Evolutionary conservation across 1,140 invertebrate species (phyloP).

Genomic region (Holotrichia oblita): DNA sequence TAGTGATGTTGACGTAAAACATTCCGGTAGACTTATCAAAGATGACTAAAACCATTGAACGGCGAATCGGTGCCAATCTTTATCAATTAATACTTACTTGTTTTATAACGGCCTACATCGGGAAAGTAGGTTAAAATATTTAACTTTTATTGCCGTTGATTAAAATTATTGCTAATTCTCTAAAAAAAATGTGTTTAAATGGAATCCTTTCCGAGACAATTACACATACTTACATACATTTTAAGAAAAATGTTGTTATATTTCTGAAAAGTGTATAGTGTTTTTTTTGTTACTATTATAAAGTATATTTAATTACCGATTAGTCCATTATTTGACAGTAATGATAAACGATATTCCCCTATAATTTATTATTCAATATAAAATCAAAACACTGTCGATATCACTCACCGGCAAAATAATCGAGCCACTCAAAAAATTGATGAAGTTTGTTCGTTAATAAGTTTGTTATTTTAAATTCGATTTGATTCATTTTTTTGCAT

Average conservation of each 20-base stretch:
- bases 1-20: not conserved
- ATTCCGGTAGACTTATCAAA: not conserved
- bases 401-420: no score
- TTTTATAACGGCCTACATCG: not conserved
- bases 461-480: no score
- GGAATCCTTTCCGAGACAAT: not conserved
- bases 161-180: not conserved
- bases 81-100: not conserved
- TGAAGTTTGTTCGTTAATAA: no score
- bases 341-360: no score
- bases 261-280: no score
- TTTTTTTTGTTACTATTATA: no score
- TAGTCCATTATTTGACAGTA: no score
- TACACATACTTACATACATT: not conserved
- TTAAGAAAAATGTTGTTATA: not conserved
- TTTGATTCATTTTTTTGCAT: no score
- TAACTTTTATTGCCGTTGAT: not conserved
- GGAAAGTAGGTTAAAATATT: conserved; percentile 21
- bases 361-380: no score
- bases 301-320: no score
- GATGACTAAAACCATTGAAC: not conserved
- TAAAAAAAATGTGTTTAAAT: not conserved
- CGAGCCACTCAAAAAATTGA: no score
- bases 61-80: not conserved
- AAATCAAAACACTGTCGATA: no score